Conservation (phyloP, 2,888 invertebrate genomes). For the Cheilosia pagana region DNA sequence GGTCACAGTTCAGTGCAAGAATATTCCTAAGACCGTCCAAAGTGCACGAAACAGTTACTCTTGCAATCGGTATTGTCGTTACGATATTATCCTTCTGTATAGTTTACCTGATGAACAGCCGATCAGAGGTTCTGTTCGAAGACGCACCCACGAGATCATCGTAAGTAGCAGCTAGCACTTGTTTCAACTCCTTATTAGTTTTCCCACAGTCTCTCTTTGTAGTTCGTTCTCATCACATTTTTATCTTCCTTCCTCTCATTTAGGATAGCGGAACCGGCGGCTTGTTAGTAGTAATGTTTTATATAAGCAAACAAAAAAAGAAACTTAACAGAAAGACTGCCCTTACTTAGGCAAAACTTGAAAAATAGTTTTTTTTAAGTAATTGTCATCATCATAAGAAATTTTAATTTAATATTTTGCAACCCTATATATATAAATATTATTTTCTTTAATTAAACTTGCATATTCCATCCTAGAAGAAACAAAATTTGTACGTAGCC, state of each 20-base stretch:
- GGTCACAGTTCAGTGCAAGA: slow-evolving; percentile 89
- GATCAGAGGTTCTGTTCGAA: slow-evolving; percentile 82
- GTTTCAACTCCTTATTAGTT: slow-evolving; percentile 8
- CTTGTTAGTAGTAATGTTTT: slow-evolving; percentile 79
- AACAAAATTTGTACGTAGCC: slow-evolving; percentile 8
- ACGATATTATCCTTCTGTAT: slow-evolving; percentile 82
- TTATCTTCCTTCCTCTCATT: slow-evolving; percentile 73
- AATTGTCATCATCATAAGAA: slow-evolving; percentile 38
- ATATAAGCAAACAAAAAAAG: slow-evolving; percentile 39
- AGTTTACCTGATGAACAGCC: slow-evolving; percentile 82
- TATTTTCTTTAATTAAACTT: not conserved
- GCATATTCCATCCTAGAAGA: slow-evolving; percentile 42
- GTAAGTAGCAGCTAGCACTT: slow-evolving; percentile 78
- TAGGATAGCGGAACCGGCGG: slow-evolving; percentile 81
- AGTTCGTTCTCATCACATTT: slow-evolving; percentile 57
- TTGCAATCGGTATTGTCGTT: slow-evolving; percentile 81
- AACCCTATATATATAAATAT: slow-evolving; percentile 1
- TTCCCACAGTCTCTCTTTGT: slow-evolving; percentile 17
- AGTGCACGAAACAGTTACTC: slow-evolving; percentile 81
- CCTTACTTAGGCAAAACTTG: slow-evolving; percentile 72
- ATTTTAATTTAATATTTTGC: slow-evolving; percentile 19
- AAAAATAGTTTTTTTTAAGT: slow-evolving; percentile 68
- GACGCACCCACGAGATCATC: slow-evolving; percentile 80
- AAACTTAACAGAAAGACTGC: slow-evolving; percentile 75
- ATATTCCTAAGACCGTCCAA: slow-evolving; percentile 89